These are phyloP conservation scores for Hippasteria phrygiana DNA, from an alignment of 53 echinoderm and acorn worm genomes.

Conservation along the genomic window DNA sequence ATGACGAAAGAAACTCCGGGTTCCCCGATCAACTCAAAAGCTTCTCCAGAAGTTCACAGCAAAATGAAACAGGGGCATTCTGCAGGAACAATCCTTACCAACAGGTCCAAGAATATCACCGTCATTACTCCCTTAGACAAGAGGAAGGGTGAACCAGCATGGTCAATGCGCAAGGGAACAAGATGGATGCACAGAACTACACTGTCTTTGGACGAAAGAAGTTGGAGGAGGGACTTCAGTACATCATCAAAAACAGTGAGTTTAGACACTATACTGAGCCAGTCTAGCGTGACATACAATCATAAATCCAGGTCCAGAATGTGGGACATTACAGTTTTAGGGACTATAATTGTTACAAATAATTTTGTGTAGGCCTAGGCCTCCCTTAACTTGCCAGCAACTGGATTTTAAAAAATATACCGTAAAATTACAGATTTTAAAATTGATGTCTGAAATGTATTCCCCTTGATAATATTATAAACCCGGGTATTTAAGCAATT, in stretches of 20 bases:
- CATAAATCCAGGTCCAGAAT: too few relatives aligned
- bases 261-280: too few relatives aligned
- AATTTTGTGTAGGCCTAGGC: too few relatives aligned
- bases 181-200: constrained; percentile 98
- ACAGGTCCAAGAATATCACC: constrained; percentile 84
- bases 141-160: constrained; percentile 64
- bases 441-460: too few relatives aligned
- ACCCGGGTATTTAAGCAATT: too few relatives aligned
- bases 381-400: too few relatives aligned
- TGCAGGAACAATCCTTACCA: constrained; percentile 89
- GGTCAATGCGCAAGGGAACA: constrained; percentile 83
- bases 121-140: constrained; percentile 79
- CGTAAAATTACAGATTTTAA: too few relatives aligned
- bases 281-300: too few relatives aligned
- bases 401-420: too few relatives aligned
- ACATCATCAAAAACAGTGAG: constrained; percentile 81
- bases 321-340: too few relatives aligned
- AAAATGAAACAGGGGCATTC: constrained; percentile 86
- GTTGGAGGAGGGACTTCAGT: constrained; percentile 59
- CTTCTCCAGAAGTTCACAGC: background rate
- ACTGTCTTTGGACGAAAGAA: constrained; percentile 78
- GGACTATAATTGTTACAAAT: too few relatives aligned
- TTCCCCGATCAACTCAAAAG: background rate
- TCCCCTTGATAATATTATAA: too few relatives aligned
- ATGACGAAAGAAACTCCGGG: constrained; percentile 35